Evolutionary conservation across 2,797 vertebrate species (phyloP).

Genomic region (Rallus crepitans): DNA sequence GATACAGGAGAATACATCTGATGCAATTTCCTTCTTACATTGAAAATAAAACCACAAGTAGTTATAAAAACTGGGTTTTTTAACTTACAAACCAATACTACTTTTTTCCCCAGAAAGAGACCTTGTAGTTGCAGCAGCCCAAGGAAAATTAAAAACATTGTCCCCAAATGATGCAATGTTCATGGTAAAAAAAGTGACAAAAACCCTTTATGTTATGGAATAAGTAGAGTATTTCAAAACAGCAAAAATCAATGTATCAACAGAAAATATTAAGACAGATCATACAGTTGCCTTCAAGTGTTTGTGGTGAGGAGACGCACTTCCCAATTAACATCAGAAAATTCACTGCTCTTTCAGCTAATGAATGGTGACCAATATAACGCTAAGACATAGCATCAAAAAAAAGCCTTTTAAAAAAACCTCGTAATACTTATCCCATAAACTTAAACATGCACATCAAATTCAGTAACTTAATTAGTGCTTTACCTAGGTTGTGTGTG

Average conservation of each 20-base stretch:
- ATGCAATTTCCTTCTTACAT: neutral
- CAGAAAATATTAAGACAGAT: neutral
- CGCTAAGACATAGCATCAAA: neutral
- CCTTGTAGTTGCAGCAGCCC: neutral
- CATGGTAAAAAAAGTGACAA: neutral
- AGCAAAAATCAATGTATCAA: neutral
- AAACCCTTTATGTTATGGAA: neutral
- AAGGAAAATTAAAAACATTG: neutral
- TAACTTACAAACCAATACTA: neutral
- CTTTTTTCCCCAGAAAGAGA: neutral
- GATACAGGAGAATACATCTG: neutral
- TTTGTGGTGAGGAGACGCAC: neutral
- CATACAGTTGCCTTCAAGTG: neutral
- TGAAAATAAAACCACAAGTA: neutral
- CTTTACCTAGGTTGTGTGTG: neutral
- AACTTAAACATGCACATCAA: neutral
- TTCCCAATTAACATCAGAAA: neutral
- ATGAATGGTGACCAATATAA: neutral
- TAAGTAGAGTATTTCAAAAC: neutral
- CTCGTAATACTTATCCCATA: neutral
- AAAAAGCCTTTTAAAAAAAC: neutral
- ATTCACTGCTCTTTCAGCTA: slow-evolving; percentile 12
- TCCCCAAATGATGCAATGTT: neutral
- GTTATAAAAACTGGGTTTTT: neutral
- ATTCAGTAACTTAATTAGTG: neutral